Percentiles rank a stretch among this genome's conserved stretches.
These are phyloP conservation scores for Spongilla lacustris DNA, from an alignment of 37 sponge, comb jelly and placozoan genomes.

Conservation along the genomic window DNA sequence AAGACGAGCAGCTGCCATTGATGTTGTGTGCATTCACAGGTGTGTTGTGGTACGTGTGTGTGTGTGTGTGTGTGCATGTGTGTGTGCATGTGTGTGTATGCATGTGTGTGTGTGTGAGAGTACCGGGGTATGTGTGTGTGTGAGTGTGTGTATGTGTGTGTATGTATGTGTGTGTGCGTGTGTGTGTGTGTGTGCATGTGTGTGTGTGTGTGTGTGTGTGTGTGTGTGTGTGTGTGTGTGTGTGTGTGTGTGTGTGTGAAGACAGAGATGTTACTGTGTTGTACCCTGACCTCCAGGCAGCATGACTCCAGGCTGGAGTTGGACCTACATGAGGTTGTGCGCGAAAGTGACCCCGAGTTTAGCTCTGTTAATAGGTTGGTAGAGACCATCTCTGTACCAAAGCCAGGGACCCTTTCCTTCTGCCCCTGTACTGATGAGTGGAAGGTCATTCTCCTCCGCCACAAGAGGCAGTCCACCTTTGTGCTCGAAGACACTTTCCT, in stretches of 20 bases:
- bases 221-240: too few relatives aligned
- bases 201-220: too few relatives aligned
- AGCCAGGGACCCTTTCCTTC: background rate
- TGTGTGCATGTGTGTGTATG: too few relatives aligned
- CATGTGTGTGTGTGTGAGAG: too few relatives aligned
- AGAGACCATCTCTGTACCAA: background rate
- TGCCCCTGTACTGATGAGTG: background rate
- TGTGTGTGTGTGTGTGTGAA: too few relatives aligned
- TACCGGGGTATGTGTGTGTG: too few relatives aligned
- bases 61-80: too few relatives aligned
- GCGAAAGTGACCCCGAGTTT: background rate
- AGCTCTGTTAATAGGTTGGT: background rate
- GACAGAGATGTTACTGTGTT: background rate
- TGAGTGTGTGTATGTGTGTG: too few relatives aligned
- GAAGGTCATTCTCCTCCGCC: background rate
- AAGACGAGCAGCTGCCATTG: background rate
- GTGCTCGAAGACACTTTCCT: background rate
- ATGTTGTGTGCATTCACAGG: background rate
- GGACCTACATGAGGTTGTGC: background rate
- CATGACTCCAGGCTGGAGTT: background rate
- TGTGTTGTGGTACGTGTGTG: background rate
- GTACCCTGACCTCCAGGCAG: background rate
- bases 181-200: slow-evolving; percentile 2
- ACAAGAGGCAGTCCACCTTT: background rate
- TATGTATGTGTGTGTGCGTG: too few relatives aligned